Percentiles rank a stretch among this genome's conserved stretches.
phyloP scores from a whole-genome alignment of 2,113 vertebrate species.

The Prunella fulvescens region DNA sequence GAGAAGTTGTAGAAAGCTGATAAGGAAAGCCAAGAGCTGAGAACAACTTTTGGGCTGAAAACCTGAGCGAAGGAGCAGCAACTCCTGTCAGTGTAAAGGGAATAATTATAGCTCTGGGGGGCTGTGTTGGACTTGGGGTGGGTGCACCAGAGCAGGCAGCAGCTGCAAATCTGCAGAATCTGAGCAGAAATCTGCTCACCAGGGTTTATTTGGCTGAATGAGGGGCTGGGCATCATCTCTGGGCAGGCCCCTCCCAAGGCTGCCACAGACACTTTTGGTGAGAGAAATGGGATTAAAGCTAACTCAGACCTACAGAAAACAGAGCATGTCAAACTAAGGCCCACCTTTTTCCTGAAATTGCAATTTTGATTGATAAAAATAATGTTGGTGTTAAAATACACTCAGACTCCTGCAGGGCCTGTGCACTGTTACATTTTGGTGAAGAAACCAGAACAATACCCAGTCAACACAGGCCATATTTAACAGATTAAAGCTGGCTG shows the following conservation, averaged over 20 bases:
- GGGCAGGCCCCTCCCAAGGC: neutral
- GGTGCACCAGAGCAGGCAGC: neutral
- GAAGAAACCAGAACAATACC: conserved; percentile 22
- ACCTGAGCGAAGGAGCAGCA: neutral
- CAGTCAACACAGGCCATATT: neutral
- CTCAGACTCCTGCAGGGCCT: neutral
- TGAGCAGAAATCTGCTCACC: neutral
- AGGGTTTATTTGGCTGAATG: neutral
- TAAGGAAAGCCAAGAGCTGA: neutral
- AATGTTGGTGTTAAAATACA: neutral
- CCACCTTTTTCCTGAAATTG: neutral
- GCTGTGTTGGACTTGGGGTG: neutral
- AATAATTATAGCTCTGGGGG: neutral
- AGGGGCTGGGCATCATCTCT: neutral
- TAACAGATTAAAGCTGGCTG: conserved; percentile 10
- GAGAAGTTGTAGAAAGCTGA: neutral
- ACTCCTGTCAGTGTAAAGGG: neutral
- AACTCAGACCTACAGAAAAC: neutral
- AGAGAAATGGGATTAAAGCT: neutral
- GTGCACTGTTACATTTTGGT: neutral
- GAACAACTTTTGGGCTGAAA: neutral
- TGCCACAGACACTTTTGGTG: neutral
- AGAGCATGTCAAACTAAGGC: neutral
- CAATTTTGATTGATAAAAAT: neutral
- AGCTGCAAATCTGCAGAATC: neutral